Evolutionary conservation across 2,888 invertebrate species (phyloP).

Genomic region (Tenthredo mesomela): DNA sequence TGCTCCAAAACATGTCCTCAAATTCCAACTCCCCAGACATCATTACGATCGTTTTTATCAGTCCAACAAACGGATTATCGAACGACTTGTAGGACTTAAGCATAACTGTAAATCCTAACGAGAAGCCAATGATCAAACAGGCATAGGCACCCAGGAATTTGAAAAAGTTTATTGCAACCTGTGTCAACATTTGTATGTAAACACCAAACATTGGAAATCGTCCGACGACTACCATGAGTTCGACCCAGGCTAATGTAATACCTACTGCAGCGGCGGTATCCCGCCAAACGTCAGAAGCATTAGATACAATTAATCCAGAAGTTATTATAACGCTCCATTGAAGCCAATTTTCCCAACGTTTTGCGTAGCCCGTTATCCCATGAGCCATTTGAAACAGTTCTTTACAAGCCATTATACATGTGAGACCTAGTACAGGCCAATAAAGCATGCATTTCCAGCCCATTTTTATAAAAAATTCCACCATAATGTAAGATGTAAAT

Average conservation of each 20-base stretch:
- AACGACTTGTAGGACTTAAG: conserved; percentile 89
- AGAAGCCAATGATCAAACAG: conserved; percentile 89
- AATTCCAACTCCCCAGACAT: conserved; percentile 94
- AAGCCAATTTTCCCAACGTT: conserved; percentile 92
- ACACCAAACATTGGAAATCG: conserved; percentile 92
- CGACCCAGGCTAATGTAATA: conserved; percentile 90
- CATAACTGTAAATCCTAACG: conserved; percentile 89
- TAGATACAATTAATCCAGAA: conserved; percentile 65
- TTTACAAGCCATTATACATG: conserved; percentile 84
- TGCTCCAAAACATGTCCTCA: conserved; percentile 84
- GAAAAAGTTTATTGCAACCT: conserved; percentile 89
- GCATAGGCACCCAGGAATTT: conserved; percentile 90
- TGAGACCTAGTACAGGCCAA: conserved; percentile 81
- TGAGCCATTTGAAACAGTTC: conserved; percentile 90
- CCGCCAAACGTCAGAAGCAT: conserved; percentile 82
- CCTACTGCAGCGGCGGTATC: conserved; percentile 90
- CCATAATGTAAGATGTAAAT: conserved; percentile 87
- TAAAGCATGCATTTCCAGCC: conserved; percentile 78
- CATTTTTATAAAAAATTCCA: conserved; percentile 79
- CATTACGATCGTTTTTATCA: conserved; percentile 92
- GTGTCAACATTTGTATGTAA: conserved; percentile 93
- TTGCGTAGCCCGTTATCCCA: conserved; percentile 85
- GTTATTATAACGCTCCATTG: conserved; percentile 87
- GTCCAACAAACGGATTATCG: conserved; percentile 81
- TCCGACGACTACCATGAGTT: conserved; percentile 92